phyloP scores from a whole-genome alignment of 1,140 invertebrate species.

The Aphaenogaster floridana region DNA sequence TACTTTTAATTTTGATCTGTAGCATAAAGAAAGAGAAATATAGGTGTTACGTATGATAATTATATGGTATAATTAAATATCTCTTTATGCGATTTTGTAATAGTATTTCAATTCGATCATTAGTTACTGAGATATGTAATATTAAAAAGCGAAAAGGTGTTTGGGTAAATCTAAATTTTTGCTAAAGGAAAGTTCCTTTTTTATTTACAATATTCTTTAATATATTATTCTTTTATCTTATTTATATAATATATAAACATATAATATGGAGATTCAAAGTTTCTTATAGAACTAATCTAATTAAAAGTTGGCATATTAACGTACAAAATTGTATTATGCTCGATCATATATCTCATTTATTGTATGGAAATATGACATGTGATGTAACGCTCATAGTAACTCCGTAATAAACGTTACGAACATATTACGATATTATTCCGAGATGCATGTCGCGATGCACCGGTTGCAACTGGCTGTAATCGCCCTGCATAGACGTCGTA shows the following conservation, averaged over 20 bases:
- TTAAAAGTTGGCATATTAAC: background rate
- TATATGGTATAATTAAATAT: background rate
- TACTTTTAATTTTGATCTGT: constrained; percentile 24
- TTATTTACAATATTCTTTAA: background rate
- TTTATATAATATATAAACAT: background rate
- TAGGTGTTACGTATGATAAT: constrained; percentile 2
- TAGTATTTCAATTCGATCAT: background rate
- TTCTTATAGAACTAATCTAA: background rate
- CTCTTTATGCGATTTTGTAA: background rate
- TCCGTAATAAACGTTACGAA: background rate
- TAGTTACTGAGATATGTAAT: background rate
- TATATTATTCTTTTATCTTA: background rate
- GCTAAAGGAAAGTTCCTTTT: background rate
- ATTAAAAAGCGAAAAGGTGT: background rate
- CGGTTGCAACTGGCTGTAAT: constrained; percentile 29
- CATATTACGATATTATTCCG: constrained; percentile 8
- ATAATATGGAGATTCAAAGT: background rate
- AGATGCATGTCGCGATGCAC: constrained; percentile 30
- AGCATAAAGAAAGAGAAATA: background rate
- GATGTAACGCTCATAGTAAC: constrained; percentile 1
- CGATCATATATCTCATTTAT: background rate
- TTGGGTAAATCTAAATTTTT: background rate
- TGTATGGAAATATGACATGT: background rate
- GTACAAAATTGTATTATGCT: background rate
- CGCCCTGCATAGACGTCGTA: constrained; percentile 15